Evolutionary conservation across 1,140 invertebrate species (phyloP), one percentile per base, ranked within the genome.

Genomic region (Leptoteleia sp.): DNA sequence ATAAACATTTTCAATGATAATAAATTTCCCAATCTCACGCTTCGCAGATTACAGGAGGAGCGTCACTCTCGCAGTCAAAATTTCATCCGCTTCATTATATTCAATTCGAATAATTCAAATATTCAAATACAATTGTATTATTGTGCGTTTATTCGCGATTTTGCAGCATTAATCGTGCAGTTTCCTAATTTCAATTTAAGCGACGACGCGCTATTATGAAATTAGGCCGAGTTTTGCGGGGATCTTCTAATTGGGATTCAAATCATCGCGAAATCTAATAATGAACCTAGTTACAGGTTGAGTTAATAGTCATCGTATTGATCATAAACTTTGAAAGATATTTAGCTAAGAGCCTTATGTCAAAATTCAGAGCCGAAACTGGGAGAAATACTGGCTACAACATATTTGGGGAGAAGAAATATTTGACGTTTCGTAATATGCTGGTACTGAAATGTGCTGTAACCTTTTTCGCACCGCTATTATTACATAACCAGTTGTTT

Each of bases 291-390:
- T 62, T 45, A 47, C 40, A 47, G 40, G 68, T 40, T 72, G 54
- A 54, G n/a, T n/a, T 47, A 59, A 50, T 35, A 22, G 50, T 33
- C 43, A 57, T 65, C 43, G 43, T 65, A 75, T 65, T 65, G 61
- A 65, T 67, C 38, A 75, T 75, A 67, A 67, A 67, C 52, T 67
- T 43, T n/a, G 27, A 27, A 50, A 61, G 71, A 61, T 67, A 45
- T 75, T 75, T 75, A 61, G 31, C 42, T 65, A 75, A 65, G 71
- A 59, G 59, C n/a, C 61, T 75, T 65, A 59, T 47, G 40, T 48
- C 48, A 47, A 62, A 72, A 72, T 72, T 62, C 12, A 22, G 6
- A 37, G 17, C 37, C 19, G 27, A 17, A 61, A 45, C 42, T 8
- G n/a, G 15, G 19, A 29, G 52, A 33, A 61, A 48, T 29, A 52